phyloP scores from a whole-genome alignment of 2,888 invertebrate species.

The Drosophila koepferae region DNA sequence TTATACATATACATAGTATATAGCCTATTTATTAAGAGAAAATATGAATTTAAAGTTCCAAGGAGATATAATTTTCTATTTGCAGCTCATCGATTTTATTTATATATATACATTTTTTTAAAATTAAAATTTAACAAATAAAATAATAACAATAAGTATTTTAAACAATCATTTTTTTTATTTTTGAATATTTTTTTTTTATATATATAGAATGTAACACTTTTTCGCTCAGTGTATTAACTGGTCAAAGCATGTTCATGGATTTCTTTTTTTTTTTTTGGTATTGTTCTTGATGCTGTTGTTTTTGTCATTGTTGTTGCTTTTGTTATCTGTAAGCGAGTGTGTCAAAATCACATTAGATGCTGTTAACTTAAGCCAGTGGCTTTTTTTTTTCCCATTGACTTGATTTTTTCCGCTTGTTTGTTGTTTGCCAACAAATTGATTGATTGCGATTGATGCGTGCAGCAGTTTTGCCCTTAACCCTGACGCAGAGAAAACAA shows the following conservation, averaged over 20 bases:
- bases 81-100: neutral
- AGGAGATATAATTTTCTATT: no score
- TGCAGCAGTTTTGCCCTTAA: slow-evolving; percentile 74
- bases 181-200: no score
- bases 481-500: slow-evolving; percentile 50
- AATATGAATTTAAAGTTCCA: neutral
- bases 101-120: no score
- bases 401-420: slow-evolving; percentile 19
- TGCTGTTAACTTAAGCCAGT: slow-evolving; percentile 71
- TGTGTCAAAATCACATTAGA: slow-evolving; percentile 80
- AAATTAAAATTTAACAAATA: no score
- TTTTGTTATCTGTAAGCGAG: slow-evolving; percentile 44
- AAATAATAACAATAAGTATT: neutral
- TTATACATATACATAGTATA: no score
- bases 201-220: no score
- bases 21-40: neutral
- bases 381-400: slow-evolving; percentile 35
- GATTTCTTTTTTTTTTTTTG: slow-evolving; percentile 4
- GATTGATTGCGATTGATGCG: slow-evolving; percentile 79
- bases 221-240: slow-evolving; percentile 28
- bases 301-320: slow-evolving; percentile 6
- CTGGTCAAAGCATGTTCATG: neutral
- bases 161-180: no score
- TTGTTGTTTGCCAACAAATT: slow-evolving; percentile 67
- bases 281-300: slow-evolving; percentile 11